Evolutionary conservation across 2,113 vertebrate species (phyloP), one percentile per base, ranked within the genome.

Genomic region (Strix aluco): DNA sequence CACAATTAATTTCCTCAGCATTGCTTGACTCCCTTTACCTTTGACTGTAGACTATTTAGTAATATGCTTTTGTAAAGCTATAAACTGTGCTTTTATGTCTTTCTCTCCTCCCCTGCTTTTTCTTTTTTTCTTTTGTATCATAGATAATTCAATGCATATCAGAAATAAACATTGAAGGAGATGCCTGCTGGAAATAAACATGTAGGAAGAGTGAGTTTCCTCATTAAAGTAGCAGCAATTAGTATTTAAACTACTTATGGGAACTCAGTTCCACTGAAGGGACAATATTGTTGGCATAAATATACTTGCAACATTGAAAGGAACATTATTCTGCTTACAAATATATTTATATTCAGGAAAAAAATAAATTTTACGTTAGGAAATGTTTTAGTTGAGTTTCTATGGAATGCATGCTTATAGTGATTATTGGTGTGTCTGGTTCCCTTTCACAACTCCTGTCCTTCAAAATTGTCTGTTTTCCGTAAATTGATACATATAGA

Each of bases 241-340:
- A 66, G 36, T 93, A 69, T 91, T 92, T 79, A 73, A 95, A 93
- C 94, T 89, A 63, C 77, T 88, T 96, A 19, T 27, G 74, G 93
- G 88, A 94, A 88, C 85, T 73, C 44, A 69, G n/a, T 83, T 95
- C 61, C 46, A n/a, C 58, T 51, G 67, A 61, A 74, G 71, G 67
- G 67, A 57, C 62, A 65, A 66, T 55, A 12, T 32, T 81, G 17
- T 88, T 95, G 81, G 46, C 57, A 84, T 70, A 58, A 90, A 83
- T 90, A 70, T 58, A 80, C 55, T 88, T 90, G 51, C 51, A 86
- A 51, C 29, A 59, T 44, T 90, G 66, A 90, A 78, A 92, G 47
- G 67, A 92, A 42, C 29, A 14, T 81, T 88, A 71, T 82, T 94
- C n/a, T 95, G 38, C 59, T 93, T 83, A 42, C 17, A 86, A 88